Conservation (phyloP, 1,140 invertebrate species). For the Apis cerana region DNA sequence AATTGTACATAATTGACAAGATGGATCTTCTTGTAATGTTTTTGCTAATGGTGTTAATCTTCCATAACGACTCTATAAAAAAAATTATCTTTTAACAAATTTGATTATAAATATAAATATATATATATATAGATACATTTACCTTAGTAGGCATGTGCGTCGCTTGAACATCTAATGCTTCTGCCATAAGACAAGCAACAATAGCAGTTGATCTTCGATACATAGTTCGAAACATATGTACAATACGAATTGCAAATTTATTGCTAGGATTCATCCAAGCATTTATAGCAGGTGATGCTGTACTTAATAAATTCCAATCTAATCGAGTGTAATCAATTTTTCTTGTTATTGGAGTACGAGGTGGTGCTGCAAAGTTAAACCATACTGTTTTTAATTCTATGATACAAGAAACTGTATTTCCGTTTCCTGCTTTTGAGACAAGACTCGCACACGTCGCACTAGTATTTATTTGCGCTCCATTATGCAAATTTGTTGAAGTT, state of each 20-base stretch:
- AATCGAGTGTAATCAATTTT: slow-evolving; percentile 97
- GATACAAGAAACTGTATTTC: slow-evolving; percentile 89
- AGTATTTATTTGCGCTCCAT: slow-evolving; percentile 79
- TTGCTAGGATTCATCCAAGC: slow-evolving; percentile 98
- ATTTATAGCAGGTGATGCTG: slow-evolving; percentile 97
- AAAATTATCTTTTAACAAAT: slow-evolving; percentile 1
- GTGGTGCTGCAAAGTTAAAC: slow-evolving; percentile 99
- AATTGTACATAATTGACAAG: slow-evolving; percentile 95
- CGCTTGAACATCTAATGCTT: slow-evolving; percentile 92
- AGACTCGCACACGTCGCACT: slow-evolving; percentile 70
- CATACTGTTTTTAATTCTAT: slow-evolving; percentile 95
- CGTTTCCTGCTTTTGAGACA: slow-evolving; percentile 77
- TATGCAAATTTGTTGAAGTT: slow-evolving; percentile 54
- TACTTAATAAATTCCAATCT: slow-evolving; percentile 98
- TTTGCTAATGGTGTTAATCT: slow-evolving; percentile 93
- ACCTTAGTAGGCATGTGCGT: slow-evolving; percentile 93
- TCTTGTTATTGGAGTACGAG: slow-evolving; percentile 94
- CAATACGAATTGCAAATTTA: slow-evolving; percentile 90
- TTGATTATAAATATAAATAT: slow-evolving; percentile 10
- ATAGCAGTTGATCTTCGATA: slow-evolving; percentile 91
- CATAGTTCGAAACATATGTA: slow-evolving; percentile 89
- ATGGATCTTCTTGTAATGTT: slow-evolving; percentile 97
- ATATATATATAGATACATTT: slow-evolving; percentile 25
- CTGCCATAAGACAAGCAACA: slow-evolving; percentile 96
- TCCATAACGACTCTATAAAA: slow-evolving; percentile 91